Percentiles rank a stretch among this genome's conserved stretches.
Conservation (phyloP, 2,888 invertebrate genomes). For the Kryphioiulus occultus region DNA sequence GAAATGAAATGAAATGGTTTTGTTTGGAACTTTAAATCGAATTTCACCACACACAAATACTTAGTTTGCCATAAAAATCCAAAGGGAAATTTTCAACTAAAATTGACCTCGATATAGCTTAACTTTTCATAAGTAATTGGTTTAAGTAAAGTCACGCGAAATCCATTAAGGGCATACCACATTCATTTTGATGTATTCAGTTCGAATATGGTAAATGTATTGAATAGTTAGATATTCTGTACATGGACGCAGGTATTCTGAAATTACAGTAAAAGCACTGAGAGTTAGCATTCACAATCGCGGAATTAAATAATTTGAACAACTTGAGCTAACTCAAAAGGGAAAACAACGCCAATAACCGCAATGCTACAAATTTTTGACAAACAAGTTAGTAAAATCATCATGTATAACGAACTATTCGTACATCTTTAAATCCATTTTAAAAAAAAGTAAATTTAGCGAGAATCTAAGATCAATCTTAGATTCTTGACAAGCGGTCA, state of each 20-base stretch:
- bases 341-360: background rate
- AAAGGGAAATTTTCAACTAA: background rate
- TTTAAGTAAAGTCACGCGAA: background rate
- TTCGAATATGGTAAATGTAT: background rate
- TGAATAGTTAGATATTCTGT: background rate
- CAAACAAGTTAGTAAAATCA: too few relatives aligned
- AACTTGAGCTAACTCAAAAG: background rate
- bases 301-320: background rate
- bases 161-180: background rate
- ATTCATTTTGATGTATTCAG: background rate
- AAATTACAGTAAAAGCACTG: background rate
- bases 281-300: background rate
- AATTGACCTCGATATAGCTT: background rate
- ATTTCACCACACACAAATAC: too few relatives aligned
- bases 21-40: too few relatives aligned
- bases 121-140: slow-evolving; percentile 1
- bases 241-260: background rate
- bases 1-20: background rate
- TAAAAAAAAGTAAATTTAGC: too few relatives aligned
- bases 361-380: too few relatives aligned
- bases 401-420: too few relatives aligned
- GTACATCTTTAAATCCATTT: too few relatives aligned
- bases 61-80: too few relatives aligned
- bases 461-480: too few relatives aligned
- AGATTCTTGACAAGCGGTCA: too few relatives aligned